Conservation (phyloP, 1,140 invertebrate species). For the Apis florea region DNA sequence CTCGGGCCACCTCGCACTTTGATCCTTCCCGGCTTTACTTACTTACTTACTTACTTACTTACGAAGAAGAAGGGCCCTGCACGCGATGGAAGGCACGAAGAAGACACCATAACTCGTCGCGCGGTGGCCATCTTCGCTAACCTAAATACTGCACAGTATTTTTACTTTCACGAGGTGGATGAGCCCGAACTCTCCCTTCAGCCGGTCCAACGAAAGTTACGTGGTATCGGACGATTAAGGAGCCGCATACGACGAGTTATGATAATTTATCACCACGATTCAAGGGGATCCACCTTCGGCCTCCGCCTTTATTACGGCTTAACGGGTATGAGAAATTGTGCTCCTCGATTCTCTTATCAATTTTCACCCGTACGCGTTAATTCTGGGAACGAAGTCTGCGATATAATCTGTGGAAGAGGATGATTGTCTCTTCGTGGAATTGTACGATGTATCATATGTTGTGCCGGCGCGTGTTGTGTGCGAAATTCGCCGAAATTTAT, state of each 20-base stretch:
- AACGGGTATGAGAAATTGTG: slow-evolving; percentile 14
- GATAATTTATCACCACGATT: slow-evolving; percentile 59
- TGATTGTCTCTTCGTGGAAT: neutral
- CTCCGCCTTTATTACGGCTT: slow-evolving; percentile 1
- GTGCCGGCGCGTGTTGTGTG: rapidly evolving
- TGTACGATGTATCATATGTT: neutral
- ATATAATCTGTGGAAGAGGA: neutral
- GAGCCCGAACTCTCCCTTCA: slow-evolving; percentile 51
- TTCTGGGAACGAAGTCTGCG: neutral
- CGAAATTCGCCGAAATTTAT: no score
- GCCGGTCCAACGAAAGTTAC: slow-evolving; percentile 58
- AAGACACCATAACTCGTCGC: slow-evolving; percentile 48
- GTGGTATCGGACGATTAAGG: slow-evolving; percentile 55
- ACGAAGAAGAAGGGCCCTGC: neutral
- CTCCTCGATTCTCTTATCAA: slow-evolving; percentile 1
- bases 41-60: no score
- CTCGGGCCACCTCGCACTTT: neutral
- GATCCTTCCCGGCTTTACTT: neutral
- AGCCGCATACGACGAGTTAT: slow-evolving; percentile 45
- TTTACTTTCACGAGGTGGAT: slow-evolving; percentile 64
- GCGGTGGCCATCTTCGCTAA: slow-evolving; percentile 46
- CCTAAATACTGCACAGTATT: slow-evolving; percentile 56
- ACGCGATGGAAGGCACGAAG: slow-evolving; percentile 5
- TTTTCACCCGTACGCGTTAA: slow-evolving; percentile 1
- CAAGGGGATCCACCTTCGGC: slow-evolving; percentile 3